Percentiles rank a stretch among this genome's conserved stretches.
phyloP scores from a whole-genome alignment of 2,113 vertebrate genomes.

The Serinus canaria region DNA sequence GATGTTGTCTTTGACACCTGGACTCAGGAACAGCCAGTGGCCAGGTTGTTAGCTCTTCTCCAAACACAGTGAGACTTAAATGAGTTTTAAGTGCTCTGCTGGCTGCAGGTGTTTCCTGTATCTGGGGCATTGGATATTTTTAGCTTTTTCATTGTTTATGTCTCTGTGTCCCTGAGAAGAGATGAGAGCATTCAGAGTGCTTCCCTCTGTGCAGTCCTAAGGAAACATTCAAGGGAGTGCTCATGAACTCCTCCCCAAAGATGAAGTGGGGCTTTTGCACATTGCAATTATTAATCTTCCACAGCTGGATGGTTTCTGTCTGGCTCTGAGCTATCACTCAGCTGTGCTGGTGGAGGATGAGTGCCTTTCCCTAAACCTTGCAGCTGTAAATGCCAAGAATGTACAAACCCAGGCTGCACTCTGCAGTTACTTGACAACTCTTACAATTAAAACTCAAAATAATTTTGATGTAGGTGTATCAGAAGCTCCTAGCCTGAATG shows the following conservation, averaged over 20 bases:
- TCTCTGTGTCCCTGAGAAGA: constrained; percentile 19
- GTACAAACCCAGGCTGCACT: background rate
- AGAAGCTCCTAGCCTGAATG: background rate
- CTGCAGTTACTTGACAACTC: background rate
- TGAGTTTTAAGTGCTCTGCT: constrained; percentile 23
- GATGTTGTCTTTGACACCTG: background rate
- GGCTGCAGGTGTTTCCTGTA: constrained; percentile 26
- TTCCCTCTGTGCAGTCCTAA: constrained; percentile 29
- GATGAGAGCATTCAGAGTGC: background rate
- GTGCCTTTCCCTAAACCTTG: background rate
- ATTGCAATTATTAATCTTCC: constrained; percentile 79
- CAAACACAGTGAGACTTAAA: background rate
- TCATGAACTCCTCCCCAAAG: constrained; percentile 52
- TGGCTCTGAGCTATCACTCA: constrained; percentile 11
- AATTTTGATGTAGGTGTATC: background rate
- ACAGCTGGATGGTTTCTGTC: constrained; percentile 69
- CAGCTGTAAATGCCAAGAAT: constrained; percentile 4
- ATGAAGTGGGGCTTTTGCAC: constrained; percentile 50
- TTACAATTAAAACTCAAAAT: background rate
- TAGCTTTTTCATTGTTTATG: constrained; percentile 5
- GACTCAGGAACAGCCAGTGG: background rate
- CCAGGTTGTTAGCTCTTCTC: background rate
- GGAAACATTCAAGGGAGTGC: constrained; percentile 58
- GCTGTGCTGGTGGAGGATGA: background rate
- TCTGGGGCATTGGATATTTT: constrained; percentile 27